Percentiles rank a stretch among this genome's conserved stretches.
These are phyloP conservation scores for Ptycholaimellus sp. DNA, from an alignment of 2,888 invertebrate species.

Conservation along the genomic window DNA sequence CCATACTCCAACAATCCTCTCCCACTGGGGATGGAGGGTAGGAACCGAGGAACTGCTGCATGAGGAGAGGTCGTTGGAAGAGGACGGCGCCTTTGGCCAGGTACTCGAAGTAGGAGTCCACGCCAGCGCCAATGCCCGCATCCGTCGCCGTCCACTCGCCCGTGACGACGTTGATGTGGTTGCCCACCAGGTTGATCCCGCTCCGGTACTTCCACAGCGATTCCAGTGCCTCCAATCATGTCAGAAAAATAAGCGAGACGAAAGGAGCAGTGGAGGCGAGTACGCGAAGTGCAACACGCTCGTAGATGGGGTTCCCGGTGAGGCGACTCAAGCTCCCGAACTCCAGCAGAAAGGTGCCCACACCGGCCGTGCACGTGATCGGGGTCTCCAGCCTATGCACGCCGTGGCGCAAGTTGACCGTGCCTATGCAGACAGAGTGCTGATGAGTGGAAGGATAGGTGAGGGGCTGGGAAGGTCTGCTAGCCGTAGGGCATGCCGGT, in stretches of 20 bases:
- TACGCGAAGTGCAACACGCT: slow-evolving; percentile 60
- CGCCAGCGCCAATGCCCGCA: slow-evolving; percentile 56
- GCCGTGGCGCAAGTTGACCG: slow-evolving; percentile 53
- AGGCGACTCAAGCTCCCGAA: slow-evolving; percentile 45
- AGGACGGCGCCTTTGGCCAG: slow-evolving; percentile 80
- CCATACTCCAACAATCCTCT: slow-evolving; percentile 3
- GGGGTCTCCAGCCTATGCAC: slow-evolving; percentile 82
- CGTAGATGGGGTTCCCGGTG: slow-evolving; percentile 44
- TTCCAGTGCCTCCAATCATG: slow-evolving; percentile 67
- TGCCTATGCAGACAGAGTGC: slow-evolving; percentile 50
- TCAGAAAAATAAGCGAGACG: too few relatives aligned
- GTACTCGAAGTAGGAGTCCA: slow-evolving; percentile 78
- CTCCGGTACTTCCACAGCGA: slow-evolving; percentile 65
- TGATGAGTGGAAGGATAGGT: slow-evolving; percentile 89
- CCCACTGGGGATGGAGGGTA: slow-evolving; percentile 1
- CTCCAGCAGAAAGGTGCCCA: slow-evolving; percentile 85
- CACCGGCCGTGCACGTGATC: slow-evolving; percentile 87
- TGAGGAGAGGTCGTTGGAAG: slow-evolving; percentile 61
- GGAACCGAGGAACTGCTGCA: slow-evolving; percentile 57
- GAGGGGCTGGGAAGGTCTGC: slow-evolving; percentile 28
- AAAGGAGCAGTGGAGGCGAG: too few relatives aligned
- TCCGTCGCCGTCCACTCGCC: slow-evolving; percentile 81
- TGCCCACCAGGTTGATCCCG: slow-evolving; percentile 45
- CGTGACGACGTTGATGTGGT: slow-evolving; percentile 67
- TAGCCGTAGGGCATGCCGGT: slow-evolving; percentile 9